Evolutionary conservation across 2,113 vertebrate genomes (phyloP).

Genomic region (Stigmatopora nigra): DNA sequence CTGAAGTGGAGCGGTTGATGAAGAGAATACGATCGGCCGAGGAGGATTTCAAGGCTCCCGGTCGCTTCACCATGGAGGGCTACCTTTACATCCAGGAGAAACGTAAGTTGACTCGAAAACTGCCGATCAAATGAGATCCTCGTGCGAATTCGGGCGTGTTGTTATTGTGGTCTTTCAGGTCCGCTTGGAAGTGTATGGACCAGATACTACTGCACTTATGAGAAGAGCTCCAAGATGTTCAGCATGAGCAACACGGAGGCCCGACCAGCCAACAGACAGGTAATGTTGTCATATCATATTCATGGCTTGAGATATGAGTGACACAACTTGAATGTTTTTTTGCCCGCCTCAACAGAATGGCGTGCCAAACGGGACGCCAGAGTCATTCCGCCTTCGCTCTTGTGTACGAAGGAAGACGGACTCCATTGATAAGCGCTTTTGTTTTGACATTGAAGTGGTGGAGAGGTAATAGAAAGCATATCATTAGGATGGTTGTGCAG

Average conservation of each 20-base stretch:
- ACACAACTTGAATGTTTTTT: no score
- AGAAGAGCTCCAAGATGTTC: constrained; percentile 91
- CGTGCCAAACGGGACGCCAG: constrained; percentile 71
- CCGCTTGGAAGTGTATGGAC: constrained; percentile 92
- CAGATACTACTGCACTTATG: constrained; percentile 93
- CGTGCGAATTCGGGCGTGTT: neutral
- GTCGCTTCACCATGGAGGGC: constrained; percentile 93
- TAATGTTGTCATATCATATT: constrained; percentile 32
- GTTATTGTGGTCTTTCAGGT: constrained; percentile 63
- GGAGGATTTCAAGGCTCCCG: constrained; percentile 88
- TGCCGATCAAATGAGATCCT: neutral
- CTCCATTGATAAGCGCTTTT: constrained; percentile 97
- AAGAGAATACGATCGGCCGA: constrained; percentile 91
- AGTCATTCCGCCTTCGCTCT: constrained; percentile 87
- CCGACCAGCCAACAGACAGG: constrained; percentile 89
- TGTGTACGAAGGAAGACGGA: constrained; percentile 93
- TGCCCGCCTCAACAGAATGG: constrained; percentile 71
- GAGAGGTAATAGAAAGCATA: constrained; percentile 74
- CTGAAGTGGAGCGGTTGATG: constrained; percentile 94
- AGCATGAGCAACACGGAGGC: constrained; percentile 87
- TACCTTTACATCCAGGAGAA: constrained; percentile 95
- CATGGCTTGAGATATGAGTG: neutral
- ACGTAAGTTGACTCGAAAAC: constrained; percentile 68
- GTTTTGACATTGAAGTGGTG: constrained; percentile 93
- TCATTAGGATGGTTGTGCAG: no score